phyloP scores from a whole-genome alignment of 2,888 invertebrate species.

The Synanthedon vespiformis region DNA sequence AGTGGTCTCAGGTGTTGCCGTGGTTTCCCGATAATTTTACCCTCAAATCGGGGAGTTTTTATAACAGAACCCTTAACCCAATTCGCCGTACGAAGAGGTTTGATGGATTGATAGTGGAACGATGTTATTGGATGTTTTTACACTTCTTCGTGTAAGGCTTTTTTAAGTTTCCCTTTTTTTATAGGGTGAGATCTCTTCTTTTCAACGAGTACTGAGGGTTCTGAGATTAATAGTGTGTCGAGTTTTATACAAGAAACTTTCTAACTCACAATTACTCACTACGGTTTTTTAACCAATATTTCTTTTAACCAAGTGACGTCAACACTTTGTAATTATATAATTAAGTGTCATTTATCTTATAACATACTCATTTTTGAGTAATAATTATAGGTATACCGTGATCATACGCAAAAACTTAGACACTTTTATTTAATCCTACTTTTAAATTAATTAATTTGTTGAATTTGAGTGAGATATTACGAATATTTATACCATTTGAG shows the following conservation, averaged over 20 bases:
- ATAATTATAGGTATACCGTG: no score
- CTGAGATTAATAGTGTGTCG: not conserved
- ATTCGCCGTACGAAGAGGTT: slow-evolving; percentile 17
- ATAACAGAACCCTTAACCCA: slow-evolving; percentile 30
- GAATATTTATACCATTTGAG: no score
- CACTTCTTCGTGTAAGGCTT: not conserved
- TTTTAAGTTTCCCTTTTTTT: not conserved
- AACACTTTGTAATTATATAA: no score
- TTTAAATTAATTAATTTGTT: no score
- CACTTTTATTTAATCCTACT: no score
- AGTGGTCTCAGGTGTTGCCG: slow-evolving; percentile 22
- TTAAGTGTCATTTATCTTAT: no score
- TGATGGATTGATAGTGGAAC: slow-evolving; percentile 38
- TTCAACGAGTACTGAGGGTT: not conserved
- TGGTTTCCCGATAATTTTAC: slow-evolving; percentile 16
- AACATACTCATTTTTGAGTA: no score
- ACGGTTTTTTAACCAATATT: no score
- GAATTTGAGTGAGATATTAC: no score
- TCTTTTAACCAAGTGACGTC: no score
- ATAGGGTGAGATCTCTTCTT: not conserved
- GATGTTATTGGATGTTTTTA: slow-evolving; percentile 3
- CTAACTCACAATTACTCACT: not conserved
- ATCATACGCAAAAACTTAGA: no score
- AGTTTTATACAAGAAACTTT: not conserved
- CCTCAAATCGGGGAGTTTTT: slow-evolving; percentile 18